Conservation (phyloP, 2,113 vertebrate genomes). For the Mesocricetus auratus region DNA sequence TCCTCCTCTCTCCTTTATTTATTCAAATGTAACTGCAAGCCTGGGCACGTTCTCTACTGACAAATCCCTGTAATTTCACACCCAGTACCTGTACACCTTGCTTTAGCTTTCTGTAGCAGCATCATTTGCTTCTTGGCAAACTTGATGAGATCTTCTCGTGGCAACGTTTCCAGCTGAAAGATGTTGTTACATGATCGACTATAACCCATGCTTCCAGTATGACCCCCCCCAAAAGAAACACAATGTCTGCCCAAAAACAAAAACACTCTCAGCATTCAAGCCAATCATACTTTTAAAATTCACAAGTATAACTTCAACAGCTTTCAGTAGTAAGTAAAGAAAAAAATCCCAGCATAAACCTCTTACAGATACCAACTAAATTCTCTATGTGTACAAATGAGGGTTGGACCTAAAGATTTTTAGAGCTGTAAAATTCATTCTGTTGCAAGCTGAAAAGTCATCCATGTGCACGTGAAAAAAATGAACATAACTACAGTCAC, state of each 20-base stretch:
- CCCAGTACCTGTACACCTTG: conserved; percentile 92
- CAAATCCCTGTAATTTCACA: neutral
- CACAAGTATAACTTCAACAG: conserved; percentile 23
- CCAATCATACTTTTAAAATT: neutral
- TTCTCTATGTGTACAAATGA: conserved; percentile 28
- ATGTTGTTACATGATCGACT: conserved; percentile 54
- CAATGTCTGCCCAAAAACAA: conserved; percentile 33
- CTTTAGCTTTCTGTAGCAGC: conserved; percentile 94
- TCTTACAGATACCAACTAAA: neutral
- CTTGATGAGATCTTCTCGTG: conserved; percentile 98
- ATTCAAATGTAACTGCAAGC: neutral
- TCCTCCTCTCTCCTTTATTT: neutral
- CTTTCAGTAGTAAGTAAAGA: neutral
- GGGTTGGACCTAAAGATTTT: neutral
- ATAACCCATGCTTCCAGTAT: conserved; percentile 3
- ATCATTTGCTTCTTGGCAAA: conserved; percentile 97
- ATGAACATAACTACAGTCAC: neutral
- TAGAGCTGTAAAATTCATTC: conserved; percentile 19
- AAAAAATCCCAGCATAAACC: neutral
- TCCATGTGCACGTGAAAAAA: conserved; percentile 30
- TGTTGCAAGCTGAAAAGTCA: conserved; percentile 1
- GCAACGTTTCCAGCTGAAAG: conserved; percentile 94
- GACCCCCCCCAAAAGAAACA: neutral
- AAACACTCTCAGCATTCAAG: neutral
- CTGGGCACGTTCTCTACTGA: neutral